Evolutionary conservation across 2,113 vertebrate species (phyloP).

Genomic region (zebrafish (Danio rerio)): GRCz12tu NC_133199.1:24843501-24844000

Average conservation of each 20-base stretch:
- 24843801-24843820: constrained; percentile 74
- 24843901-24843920: background rate
- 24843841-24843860: background rate
- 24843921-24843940: background rate
- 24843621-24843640: too few relatives aligned
- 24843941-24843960: too few relatives aligned
- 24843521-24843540: too few relatives aligned
- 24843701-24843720: background rate
- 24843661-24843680: too few relatives aligned
- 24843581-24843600: too few relatives aligned
- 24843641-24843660: too few relatives aligned
- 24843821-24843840: constrained; percentile 54
- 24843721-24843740: background rate
- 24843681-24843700: too few relatives aligned
- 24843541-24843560: too few relatives aligned
- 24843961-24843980: background rate
- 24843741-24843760: background rate
- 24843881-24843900: background rate
- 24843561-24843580: too few relatives aligned
- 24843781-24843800: constrained; percentile 71
- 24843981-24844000: background rate
- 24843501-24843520: too few relatives aligned
- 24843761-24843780: constrained; percentile 13
- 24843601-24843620: too few relatives aligned
- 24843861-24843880: background rate